A percentile compares a stretch with the other conserved stretches of the same genome.
phyloP scores from a whole-genome alignment of 2,797 vertebrate genomes.

The Limosa lapponica region DNA sequence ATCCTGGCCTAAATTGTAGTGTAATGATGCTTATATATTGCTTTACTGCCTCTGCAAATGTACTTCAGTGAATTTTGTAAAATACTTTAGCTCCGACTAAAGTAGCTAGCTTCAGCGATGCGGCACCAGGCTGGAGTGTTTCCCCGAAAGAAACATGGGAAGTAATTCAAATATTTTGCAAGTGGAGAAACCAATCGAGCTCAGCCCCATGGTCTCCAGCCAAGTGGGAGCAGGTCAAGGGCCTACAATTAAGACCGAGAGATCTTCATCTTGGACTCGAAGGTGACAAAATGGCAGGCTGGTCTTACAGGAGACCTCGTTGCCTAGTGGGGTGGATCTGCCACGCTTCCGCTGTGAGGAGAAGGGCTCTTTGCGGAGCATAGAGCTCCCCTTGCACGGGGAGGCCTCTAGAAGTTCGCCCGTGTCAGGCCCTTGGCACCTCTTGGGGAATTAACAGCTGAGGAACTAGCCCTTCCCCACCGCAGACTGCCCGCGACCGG shows the following conservation, averaged over 20 bases:
- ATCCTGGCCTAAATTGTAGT: not conserved
- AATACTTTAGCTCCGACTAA: not conserved
- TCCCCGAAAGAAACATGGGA: rapidly evolving
- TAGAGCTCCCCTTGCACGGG: rapidly evolving
- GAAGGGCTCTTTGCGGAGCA: not conserved
- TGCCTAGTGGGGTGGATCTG: rapidly evolving
- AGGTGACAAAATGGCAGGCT: not conserved
- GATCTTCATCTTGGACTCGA: not conserved
- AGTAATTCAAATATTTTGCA: not conserved
- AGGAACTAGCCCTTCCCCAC: not conserved
- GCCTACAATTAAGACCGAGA: not conserved
- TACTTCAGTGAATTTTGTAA: not conserved
- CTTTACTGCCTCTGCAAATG: not conserved
- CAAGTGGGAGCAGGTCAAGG: constrained; percentile 12
- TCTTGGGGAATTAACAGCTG: not conserved
- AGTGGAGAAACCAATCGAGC: not conserved
- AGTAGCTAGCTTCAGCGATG: no score
- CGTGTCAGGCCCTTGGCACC: not conserved
- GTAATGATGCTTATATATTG: not conserved
- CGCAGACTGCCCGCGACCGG: rapidly evolving
- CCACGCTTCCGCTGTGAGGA: rapidly evolving
- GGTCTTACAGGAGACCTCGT: not conserved
- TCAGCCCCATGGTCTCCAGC: not conserved
- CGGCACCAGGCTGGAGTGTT: not conserved
- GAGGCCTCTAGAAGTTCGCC: rapidly evolving